These are phyloP conservation scores for Drosophila borealis DNA, from an alignment of 2,888 invertebrate genomes.

Conservation along the genomic window DNA sequence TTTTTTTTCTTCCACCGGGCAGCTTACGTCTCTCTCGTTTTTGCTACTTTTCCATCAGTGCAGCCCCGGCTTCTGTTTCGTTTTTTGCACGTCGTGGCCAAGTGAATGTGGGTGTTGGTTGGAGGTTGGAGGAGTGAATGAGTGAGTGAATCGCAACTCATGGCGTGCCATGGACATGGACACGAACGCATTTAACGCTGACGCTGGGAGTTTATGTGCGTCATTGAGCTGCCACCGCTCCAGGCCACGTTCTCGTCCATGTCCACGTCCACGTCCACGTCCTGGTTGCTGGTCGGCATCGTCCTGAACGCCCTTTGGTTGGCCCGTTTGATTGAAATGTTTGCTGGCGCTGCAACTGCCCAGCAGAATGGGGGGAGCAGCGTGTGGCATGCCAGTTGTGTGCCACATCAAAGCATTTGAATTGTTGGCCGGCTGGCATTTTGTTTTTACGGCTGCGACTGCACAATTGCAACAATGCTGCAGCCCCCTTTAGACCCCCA, in stretches of 20 bases:
- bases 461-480: conserved; percentile 71
- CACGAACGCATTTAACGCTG: conserved; percentile 77
- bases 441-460: conserved; percentile 60
- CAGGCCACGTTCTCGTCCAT: neutral
- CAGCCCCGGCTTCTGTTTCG: conserved; percentile 35
- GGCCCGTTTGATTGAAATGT: conserved; percentile 75
- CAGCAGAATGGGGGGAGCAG: neutral
- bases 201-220: conserved; percentile 74
- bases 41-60: conserved; percentile 33
- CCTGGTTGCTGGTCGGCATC: conserved; percentile 23
- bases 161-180: conserved; percentile 58
- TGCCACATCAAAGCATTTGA: conserved; percentile 75
- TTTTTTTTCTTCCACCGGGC: conserved; percentile 45
- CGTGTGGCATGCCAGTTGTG: conserved; percentile 22
- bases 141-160: conserved; percentile 76
- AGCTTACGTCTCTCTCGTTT: conserved; percentile 33
- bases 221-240: conserved; percentile 56
- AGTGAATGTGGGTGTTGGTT: neutral
- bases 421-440: conserved; percentile 62
- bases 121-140: conserved; percentile 19
- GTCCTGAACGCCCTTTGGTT: conserved; percentile 44
- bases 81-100: conserved; percentile 48
- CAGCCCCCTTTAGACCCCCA: conserved; percentile 17
- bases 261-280: neutral
- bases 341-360: conserved; percentile 66